Base-by-base conservation (phyloP, 2,888 invertebrate species). In the Furcula furcula region DNA sequence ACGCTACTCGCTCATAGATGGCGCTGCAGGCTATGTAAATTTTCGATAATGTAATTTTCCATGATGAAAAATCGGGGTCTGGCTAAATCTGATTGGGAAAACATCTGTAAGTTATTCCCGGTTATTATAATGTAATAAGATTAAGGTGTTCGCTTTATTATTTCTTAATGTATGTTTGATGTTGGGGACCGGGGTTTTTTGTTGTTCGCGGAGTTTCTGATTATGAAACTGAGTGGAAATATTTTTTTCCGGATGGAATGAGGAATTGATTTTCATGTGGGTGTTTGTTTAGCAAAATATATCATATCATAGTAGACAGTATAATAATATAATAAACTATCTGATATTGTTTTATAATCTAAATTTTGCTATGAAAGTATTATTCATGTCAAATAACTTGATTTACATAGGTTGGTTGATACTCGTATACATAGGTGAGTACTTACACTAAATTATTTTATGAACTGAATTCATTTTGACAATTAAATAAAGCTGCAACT, bases 1-100 rank as follows among this genome's bases (percentile, higher is more conserved):
- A 56, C 50, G 59, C 63, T 64, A 58, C 63, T 69, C 67, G 56
- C 52, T 72, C 74, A 75, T 76, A 86, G 87, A 84, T 86, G 86
- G 82, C 83, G 85, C 83, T 73, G 59, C 38, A 56, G 82, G 86
- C 83, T 48, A 86, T 87, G 86, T 80, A 86, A 87, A 87, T 86
- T 79, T 71, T 69, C 66, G 70, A 76, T 82, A 81, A 82, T 79
- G 76, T 81, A 82, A 84, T 86, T 80, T 83, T 65, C 66, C 65
- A 63, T 74, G 73, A 80, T 80, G 86, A 86, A 86, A 87, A 86
- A 86, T 79, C 80, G 78, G 77, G 80, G 81, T 61, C 70, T 67
- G 65, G 55, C 46, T 50, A 70, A 76, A 78, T 82, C 76, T 77
- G 83, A 84, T 85, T 83, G 80, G 68, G 64, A 86, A 82, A 86